Base-by-base conservation (phyloP, 1,140 invertebrate species). In the Scylla paramamosain region DNA sequence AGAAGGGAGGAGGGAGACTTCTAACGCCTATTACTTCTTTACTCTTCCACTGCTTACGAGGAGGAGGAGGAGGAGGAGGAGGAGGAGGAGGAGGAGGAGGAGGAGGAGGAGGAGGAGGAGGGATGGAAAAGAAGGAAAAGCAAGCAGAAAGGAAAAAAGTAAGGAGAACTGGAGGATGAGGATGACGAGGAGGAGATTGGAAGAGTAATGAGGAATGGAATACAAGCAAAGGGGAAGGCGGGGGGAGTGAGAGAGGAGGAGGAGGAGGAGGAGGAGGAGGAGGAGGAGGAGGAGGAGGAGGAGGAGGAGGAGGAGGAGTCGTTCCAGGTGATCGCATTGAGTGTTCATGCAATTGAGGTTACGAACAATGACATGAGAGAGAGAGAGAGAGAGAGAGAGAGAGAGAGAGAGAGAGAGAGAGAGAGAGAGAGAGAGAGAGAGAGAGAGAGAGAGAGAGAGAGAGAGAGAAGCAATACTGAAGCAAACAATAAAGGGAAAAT, bases 361-460 rank as follows among this genome's bases (percentile, higher is more conserved):
- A 25, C 67, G 67, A n/a, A 77, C 67, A 77, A 77, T 77, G 67
- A 77, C 67, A 77, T 3, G 20, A 20, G 7, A 77, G 67, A 77
- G 67, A 77, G 67, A 77, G 67, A 77, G 67, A 77, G 67, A 77
- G 25, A 77, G 25, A n/a, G 67, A n/a, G 25, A n/a, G 25, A n/a
- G 67, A 77, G 67, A 77, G 67, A n/a, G 67, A n/a, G 67, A 77
- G 67, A 77, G 67, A 77, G 67, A 77, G 67, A 77, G 67, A 77
- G 67, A 77, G 67, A 77, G n/a, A n/a, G n/a, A n/a, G n/a, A 67
- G 10, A 67, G 59, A 67, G 59, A 67, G 59, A 67, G 59, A 67
- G 59, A 67, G 59, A 67, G 59, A 67, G 59, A 67, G 59, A 67
- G 59, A 67, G 59, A 67, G 59, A 67, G 59, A 77, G n/a, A n/a